Base-by-base conservation (phyloP, 2,888 invertebrate genomes). In the Protula sp. region DNA sequence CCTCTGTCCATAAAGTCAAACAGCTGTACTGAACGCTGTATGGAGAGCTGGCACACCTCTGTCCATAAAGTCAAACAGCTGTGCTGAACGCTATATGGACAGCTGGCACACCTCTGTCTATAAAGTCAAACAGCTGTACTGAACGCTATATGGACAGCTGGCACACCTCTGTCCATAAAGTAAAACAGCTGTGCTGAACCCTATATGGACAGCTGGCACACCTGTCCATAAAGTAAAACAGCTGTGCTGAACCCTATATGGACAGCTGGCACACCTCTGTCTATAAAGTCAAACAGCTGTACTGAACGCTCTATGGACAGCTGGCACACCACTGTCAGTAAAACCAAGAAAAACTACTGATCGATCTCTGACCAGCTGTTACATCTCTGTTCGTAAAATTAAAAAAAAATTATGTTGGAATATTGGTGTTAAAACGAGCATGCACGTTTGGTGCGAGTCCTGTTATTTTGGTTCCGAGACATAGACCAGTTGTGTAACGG, bases 201-300 rank as follows among this genome's bases (percentile, higher is more conserved):
- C 52, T 78, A 77, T 78, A 66, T 70, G 47, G 73, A 77, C 54
- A 77, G 72, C 60, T 79, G 78, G 79, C 65, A 67, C 52, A 68
- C 65, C 14, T 4, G 75, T 78, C 3, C 69, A 76, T 29, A 75
- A 75, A 62, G 74, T 79, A 53, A 72, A 70, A 61, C 55, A 67
- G 55, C 69, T 77, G 4, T 76, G 74, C 61, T 30, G 31, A 30
- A 38, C n/a, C n/a, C 52, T 78, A 77, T 78, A 66, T 70, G 47
- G 73, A 77, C 54, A 77, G 72, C 61, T 79, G 79, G 79, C 64
- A 67, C 51, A 68, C 65, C 14, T 75, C 76, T 3, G 75, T 78
- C 4, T 69, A 76, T 30, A 75, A 75, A 62, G 74, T 79, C 53
- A 72, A 70, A 61, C 55, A 67, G 55, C 70, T 78, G 5, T 76